phyloP scores from a whole-genome alignment of 2,113 vertebrate genomes.

The Peromyscus maniculatus region DNA sequence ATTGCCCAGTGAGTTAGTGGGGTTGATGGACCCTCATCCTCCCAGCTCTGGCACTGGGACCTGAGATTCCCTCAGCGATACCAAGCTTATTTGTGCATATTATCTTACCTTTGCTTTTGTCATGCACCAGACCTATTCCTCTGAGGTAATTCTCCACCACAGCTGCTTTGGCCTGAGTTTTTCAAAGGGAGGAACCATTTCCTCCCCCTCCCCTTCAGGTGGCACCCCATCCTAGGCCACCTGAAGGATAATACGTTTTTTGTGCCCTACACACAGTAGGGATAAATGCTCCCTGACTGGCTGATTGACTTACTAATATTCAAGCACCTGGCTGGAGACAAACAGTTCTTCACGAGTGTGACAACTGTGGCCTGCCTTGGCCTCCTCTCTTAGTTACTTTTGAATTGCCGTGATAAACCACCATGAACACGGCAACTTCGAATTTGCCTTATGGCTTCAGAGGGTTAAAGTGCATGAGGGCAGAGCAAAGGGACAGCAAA shows the following conservation, averaged over 20 bases:
- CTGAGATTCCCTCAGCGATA: background rate
- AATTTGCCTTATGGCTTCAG: background rate
- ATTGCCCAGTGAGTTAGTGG: conserved; percentile 74
- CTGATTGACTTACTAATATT: background rate
- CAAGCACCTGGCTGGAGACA: background rate
- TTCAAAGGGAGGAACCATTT: background rate
- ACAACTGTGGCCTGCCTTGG: background rate
- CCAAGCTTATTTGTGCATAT: background rate
- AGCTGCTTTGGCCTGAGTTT: background rate
- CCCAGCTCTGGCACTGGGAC: conserved; percentile 45
- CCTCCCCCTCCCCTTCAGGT: background rate
- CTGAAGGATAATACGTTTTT: background rate
- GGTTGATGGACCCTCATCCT: conserved; percentile 38
- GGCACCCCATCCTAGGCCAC: background rate
- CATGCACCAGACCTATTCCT: background rate
- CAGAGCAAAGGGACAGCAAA: background rate
- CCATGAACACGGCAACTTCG: background rate
- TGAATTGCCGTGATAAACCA: background rate
- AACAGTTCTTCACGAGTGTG: background rate
- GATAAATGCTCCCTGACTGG: background rate
- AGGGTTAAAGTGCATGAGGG: too few species aligned
- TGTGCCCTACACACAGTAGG: background rate
- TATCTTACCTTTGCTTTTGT: background rate
- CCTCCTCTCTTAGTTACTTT: background rate
- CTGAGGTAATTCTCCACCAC: background rate